Evolutionary conservation across 2,113 vertebrate species (phyloP).

Genomic region (Sceloporus tristichus): DNA sequence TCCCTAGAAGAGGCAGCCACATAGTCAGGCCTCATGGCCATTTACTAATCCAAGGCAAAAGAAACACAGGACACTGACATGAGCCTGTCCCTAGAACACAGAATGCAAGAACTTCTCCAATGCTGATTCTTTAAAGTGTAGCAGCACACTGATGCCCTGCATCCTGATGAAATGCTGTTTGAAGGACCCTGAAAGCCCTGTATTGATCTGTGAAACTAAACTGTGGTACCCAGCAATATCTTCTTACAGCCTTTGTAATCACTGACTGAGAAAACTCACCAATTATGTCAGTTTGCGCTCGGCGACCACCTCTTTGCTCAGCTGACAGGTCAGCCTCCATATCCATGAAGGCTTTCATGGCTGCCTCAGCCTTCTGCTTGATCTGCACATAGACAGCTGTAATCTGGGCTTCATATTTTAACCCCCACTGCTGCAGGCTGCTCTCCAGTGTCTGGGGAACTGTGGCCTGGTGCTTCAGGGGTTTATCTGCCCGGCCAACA

Average conservation of each 20-base stretch:
- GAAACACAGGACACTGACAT: neutral
- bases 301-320: conserved; percentile 72
- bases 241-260: neutral
- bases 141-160: neutral
- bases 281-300: conserved; percentile 72
- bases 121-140: neutral
- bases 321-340: conserved; percentile 70
- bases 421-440: conserved; percentile 71
- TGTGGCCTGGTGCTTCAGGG: conserved; percentile 68
- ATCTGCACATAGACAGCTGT: conserved; percentile 61
- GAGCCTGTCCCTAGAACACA: neutral
- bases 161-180: neutral
- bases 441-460: conserved; percentile 72
- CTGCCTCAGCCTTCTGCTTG: conserved; percentile 68
- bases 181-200: neutral
- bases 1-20: neutral
- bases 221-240: neutral
- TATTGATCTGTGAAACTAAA: neutral
- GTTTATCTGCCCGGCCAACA: conserved; percentile 70
- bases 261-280: conserved; percentile 63
- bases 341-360: conserved; percentile 71
- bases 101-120: neutral
- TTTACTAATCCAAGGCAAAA: neutral
- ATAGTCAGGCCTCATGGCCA: neutral
- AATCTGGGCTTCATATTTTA: conserved; percentile 62